Conservation (phyloP, 2,797 vertebrate species). For the Chaetophractus vellerosus region DNA sequence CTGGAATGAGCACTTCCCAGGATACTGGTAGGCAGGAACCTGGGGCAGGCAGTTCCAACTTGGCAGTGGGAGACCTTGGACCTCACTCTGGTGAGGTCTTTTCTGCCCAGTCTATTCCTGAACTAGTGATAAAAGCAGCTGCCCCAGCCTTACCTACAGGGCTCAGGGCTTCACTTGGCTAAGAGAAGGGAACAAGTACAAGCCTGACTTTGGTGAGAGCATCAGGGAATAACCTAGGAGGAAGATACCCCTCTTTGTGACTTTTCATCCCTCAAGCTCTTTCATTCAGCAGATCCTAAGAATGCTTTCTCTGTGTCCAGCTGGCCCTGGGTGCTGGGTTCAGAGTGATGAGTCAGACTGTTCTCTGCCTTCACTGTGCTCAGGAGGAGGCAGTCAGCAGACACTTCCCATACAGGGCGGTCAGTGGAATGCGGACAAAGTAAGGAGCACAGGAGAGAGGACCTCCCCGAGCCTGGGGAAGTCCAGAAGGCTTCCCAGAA, state of each 20-base stretch:
- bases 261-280: background rate
- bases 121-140: background rate
- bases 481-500: background rate
- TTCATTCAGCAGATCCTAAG: background rate
- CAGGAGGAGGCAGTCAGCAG: background rate
- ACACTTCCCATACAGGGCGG: background rate
- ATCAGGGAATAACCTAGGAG: background rate
- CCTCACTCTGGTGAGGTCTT: background rate
- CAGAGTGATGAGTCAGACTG: background rate
- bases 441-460: background rate
- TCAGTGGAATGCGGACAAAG: background rate
- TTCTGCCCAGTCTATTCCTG: slow-evolving; percentile 33
- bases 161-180: background rate
- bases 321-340: background rate
- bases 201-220: background rate
- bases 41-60: background rate
- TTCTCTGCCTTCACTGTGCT: background rate
- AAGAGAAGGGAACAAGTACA: background rate
- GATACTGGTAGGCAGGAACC: background rate
- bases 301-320: background rate
- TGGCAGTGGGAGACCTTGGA: background rate
- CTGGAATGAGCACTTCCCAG: background rate
- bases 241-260: background rate
- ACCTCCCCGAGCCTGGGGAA: background rate
- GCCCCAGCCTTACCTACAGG: background rate